Evolutionary conservation across 2,113 vertebrate genomes (phyloP).

Genomic region (Platycercus adscitus): DNA sequence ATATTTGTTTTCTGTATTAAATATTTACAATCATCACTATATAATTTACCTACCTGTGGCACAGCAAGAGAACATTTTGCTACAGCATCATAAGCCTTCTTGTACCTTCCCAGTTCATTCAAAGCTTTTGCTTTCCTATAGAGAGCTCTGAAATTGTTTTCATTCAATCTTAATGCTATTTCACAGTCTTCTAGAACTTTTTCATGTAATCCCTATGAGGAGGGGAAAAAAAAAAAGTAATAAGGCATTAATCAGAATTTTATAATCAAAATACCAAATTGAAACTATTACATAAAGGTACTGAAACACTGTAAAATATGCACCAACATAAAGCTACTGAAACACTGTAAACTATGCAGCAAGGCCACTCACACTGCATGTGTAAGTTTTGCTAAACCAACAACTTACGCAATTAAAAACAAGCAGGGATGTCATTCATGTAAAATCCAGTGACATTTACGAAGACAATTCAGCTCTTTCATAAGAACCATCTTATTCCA

Average conservation of each 20-base stretch:
- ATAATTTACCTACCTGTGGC: slow-evolving; percentile 84
- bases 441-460: neutral
- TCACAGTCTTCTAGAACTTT: slow-evolving; percentile 91
- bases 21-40: neutral
- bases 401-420: neutral
- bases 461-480: neutral
- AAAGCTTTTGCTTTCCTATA: slow-evolving; percentile 92
- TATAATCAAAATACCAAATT: neutral
- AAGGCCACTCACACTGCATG: neutral
- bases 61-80: slow-evolving; percentile 94
- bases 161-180: slow-evolving; percentile 85
- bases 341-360: neutral
- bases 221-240: neutral
- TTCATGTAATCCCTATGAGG: slow-evolving; percentile 83
- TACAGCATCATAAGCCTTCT: slow-evolving; percentile 92
- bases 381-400: neutral
- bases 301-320: neutral
- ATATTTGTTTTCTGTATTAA: neutral
- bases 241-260: neutral
- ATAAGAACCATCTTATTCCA: neutral
- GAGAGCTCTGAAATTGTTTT: slow-evolving; percentile 88
- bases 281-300: neutral
- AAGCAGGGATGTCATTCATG: neutral
- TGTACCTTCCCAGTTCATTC: slow-evolving; percentile 86
- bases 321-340: neutral